These are phyloP conservation scores for Brenthis daphne DNA, from an alignment of 2,888 invertebrate genomes.

Conservation along the genomic window DNA sequence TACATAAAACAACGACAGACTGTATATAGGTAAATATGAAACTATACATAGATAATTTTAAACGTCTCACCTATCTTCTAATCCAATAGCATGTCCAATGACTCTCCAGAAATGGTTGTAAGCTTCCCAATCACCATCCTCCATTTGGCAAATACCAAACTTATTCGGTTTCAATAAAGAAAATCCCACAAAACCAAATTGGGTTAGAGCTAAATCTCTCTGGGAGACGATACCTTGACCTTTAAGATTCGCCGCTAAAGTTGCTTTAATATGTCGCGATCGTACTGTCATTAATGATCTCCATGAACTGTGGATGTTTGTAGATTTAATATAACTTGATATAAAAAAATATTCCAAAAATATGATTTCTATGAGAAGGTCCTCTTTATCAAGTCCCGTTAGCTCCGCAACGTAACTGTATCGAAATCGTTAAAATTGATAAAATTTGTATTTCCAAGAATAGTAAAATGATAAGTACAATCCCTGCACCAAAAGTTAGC, in stretches of 20 bases:
- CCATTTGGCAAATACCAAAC: slow-evolving; percentile 84
- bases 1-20: no score
- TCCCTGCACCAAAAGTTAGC: no score
- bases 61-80: slow-evolving; percentile 85
- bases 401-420: no score
- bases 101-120: slow-evolving; percentile 93
- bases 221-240: slow-evolving; percentile 86
- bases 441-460: no score
- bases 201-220: slow-evolving; percentile 92
- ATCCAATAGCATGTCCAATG: slow-evolving; percentile 90
- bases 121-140: slow-evolving; percentile 85
- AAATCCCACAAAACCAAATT: slow-evolving; percentile 93
- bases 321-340: background rate
- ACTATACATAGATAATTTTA: background rate
- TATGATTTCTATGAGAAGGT: no score
- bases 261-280: slow-evolving; percentile 85
- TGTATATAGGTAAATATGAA: no score
- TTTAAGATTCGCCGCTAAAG: slow-evolving; percentile 68
- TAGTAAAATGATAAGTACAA: no score
- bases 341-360: no score
- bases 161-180: slow-evolving; percentile 83
- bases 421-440: no score
- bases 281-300: slow-evolving; percentile 86
- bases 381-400: no score
- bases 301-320: slow-evolving; percentile 81